These are phyloP conservation scores for Cebidichthys violaceus DNA, from an alignment of 2,113 vertebrate species.

Conservation along the genomic window DNA sequence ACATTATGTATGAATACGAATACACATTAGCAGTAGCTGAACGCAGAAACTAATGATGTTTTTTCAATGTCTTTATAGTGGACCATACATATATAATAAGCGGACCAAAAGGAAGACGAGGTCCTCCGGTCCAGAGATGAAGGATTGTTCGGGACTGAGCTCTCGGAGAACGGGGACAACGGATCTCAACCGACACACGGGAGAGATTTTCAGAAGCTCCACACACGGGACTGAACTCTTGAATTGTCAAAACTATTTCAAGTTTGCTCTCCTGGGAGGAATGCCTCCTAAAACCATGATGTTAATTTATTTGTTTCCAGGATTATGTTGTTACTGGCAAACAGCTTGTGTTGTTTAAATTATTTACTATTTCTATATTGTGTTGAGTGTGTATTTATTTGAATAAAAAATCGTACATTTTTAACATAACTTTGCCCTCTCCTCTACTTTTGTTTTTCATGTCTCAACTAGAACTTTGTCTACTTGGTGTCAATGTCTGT, in stretches of 20 bases:
- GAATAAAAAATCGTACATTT: conserved; percentile 85
- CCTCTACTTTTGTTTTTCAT: conserved; percentile 19
- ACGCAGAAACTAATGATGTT: conserved; percentile 11
- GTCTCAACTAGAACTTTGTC: not conserved
- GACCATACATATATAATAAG: conserved; percentile 71
- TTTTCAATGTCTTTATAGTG: conserved; percentile 37
- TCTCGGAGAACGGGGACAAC: conserved; percentile 31
- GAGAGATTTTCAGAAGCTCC: conserved; percentile 57
- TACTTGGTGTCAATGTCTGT: not conserved
- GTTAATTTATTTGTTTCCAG: conserved; percentile 84
- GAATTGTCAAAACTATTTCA: conserved; percentile 74
- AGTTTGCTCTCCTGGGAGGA: conserved; percentile 63
- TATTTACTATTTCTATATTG: conserved; percentile 87
- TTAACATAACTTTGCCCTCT: conserved; percentile 48
- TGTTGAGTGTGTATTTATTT: conserved; percentile 97
- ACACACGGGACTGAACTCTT: conserved; percentile 77
- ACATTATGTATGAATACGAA: conserved; percentile 1
- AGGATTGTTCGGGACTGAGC: conserved; percentile 71
- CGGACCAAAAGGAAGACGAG: conserved; percentile 81
- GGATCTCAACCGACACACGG: conserved; percentile 25
- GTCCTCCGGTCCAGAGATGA: conserved; percentile 79
- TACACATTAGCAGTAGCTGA: not conserved
- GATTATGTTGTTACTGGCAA: conserved; percentile 64
- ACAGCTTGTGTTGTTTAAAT: conserved; percentile 85
- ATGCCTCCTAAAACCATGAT: conserved; percentile 56